These are phyloP conservation scores for Regulus satrapa DNA, from an alignment of 2,113 vertebrate genomes.

Conservation along the genomic window DNA sequence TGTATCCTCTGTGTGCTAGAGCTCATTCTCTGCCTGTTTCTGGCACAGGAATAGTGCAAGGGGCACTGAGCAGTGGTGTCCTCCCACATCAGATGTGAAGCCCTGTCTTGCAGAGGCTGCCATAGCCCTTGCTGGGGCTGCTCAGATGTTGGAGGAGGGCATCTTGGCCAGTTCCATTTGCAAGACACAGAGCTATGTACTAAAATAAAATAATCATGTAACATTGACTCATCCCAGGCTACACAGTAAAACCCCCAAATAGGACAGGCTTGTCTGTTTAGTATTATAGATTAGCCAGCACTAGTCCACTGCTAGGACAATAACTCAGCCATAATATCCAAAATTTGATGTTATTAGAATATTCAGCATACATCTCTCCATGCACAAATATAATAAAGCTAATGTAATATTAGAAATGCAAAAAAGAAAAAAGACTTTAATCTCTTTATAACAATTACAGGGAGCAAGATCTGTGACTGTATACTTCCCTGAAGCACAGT, in stretches of 20 bases:
- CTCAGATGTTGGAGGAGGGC: not conserved
- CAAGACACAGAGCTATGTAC: not conserved
- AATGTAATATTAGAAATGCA: constrained; percentile 38
- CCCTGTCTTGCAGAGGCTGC: not conserved
- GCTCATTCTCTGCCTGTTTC: not conserved
- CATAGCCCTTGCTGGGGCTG: not conserved
- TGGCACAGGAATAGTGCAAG: not conserved
- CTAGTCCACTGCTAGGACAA: not conserved
- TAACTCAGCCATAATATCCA: constrained; percentile 15
- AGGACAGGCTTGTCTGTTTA: not conserved
- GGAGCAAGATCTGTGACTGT: constrained; percentile 59
- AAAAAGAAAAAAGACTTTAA: not conserved
- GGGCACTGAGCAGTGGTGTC: not conserved
- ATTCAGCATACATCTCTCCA: not conserved
- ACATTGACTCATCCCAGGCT: not conserved
- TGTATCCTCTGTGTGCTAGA: not conserved
- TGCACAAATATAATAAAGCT: constrained; percentile 30
- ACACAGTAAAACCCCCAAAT: not conserved
- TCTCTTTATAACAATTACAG: constrained; percentile 47
- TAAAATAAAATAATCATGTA: not conserved
- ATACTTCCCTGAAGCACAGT: constrained; percentile 62
- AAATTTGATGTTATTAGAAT: constrained; percentile 24
- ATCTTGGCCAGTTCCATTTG: not conserved
- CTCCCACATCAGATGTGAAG: not conserved
- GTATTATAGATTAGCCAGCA: not conserved